These are phyloP conservation scores for Panthera uncia DNA, from an alignment of 2,113 vertebrate genomes.

Conservation along the genomic window DNA sequence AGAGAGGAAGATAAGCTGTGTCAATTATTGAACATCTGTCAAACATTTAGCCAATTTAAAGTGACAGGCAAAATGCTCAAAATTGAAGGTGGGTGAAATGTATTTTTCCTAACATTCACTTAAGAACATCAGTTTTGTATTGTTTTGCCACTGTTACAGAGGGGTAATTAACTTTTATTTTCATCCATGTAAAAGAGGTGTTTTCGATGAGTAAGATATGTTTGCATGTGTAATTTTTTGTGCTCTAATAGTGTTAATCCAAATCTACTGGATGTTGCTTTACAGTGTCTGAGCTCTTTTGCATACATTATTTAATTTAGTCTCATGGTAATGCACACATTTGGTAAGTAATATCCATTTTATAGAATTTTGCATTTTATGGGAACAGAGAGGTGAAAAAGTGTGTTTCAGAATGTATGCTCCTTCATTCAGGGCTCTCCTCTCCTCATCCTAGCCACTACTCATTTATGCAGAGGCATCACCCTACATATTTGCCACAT, in stretches of 20 bases:
- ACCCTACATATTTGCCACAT: background rate
- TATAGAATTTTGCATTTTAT: background rate
- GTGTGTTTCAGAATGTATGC: too few species aligned
- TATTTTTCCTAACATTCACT: slow-evolving; percentile 51
- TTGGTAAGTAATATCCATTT: background rate
- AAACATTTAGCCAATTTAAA: slow-evolving; percentile 55
- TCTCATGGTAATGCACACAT: background rate
- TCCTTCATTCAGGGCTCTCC: background rate
- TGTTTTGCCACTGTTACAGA: background rate
- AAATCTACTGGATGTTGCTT: background rate
- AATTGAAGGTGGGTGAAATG: background rate
- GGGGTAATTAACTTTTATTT: slow-evolving; percentile 21
- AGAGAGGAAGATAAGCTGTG: slow-evolving; percentile 76
- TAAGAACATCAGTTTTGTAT: background rate
- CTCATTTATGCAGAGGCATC: background rate
- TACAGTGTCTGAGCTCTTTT: background rate
- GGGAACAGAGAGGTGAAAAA: background rate
- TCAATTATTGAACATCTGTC: slow-evolving; percentile 80
- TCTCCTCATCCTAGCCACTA: too few species aligned
- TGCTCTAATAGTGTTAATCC: background rate
- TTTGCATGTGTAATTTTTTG: background rate
- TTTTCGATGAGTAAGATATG: background rate
- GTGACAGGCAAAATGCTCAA: slow-evolving; percentile 59
- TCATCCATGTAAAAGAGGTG: background rate
- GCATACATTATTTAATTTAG: background rate